Percentiles rank a stretch among this genome's conserved stretches.
Evolutionary conservation across 2,797 vertebrate genomes (phyloP).

Genomic region (Notolabrus celidotus): DNA sequence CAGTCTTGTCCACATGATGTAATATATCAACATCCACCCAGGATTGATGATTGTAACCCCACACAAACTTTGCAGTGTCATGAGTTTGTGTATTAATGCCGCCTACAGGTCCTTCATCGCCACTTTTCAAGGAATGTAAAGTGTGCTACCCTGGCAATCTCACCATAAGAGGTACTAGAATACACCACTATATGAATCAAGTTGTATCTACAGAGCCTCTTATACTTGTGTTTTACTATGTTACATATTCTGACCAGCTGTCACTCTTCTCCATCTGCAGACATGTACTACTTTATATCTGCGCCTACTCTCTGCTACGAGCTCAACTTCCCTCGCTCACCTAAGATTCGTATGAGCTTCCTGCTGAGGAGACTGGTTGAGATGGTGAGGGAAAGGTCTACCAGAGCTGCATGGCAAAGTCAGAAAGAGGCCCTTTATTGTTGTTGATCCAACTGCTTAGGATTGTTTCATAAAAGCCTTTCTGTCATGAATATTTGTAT

Average conservation of each 20-base stretch:
- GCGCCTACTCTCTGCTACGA: slow-evolving; percentile 95
- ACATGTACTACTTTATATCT: slow-evolving; percentile 91
- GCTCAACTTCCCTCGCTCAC: slow-evolving; percentile 93
- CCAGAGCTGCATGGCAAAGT: neutral
- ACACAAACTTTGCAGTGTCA: neutral
- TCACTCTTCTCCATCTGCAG: slow-evolving; percentile 67
- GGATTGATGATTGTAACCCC: neutral
- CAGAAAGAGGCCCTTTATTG: neutral
- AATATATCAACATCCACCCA: neutral
- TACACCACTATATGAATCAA: neutral
- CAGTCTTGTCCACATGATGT: no score
- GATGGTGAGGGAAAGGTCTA: slow-evolving; percentile 86
- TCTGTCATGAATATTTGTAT: neutral
- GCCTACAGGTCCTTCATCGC: slow-evolving; percentile 78
- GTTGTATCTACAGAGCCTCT: slow-evolving; percentile 2
- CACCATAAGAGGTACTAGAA: slow-evolving; percentile 81
- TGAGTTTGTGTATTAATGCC: slow-evolving; percentile 2
- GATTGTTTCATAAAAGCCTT: neutral
- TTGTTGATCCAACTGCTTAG: neutral
- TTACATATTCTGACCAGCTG: slow-evolving; percentile 4
- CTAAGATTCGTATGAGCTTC: slow-evolving; percentile 89
- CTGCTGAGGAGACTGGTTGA: slow-evolving; percentile 90
- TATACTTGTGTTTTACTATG: neutral
- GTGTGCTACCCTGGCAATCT: slow-evolving; percentile 93
- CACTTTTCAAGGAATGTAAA: slow-evolving; percentile 60